Percentiles rank a stretch among this genome's conserved stretches.
Evolutionary conservation across 2,113 vertebrate genomes (phyloP).

Genomic region (Pao palembangensis): DNA sequence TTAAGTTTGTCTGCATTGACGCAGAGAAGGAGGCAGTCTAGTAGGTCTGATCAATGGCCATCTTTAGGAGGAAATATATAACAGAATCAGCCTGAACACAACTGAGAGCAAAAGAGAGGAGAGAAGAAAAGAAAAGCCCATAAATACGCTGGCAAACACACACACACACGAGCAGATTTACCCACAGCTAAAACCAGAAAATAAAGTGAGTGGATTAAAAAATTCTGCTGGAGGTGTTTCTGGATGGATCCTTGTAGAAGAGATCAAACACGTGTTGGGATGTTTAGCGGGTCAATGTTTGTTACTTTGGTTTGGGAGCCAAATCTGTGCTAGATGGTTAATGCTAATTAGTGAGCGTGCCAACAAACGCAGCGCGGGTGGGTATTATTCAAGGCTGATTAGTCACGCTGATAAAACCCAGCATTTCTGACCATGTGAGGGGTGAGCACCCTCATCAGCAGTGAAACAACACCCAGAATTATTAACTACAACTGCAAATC

Average conservation of each 20-base stretch:
- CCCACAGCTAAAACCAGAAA: background rate
- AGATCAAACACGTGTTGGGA: background rate
- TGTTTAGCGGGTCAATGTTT: background rate
- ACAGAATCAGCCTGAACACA: background rate
- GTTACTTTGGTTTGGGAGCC: background rate
- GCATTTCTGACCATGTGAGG: too few relatives aligned
- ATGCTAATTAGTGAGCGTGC: background rate
- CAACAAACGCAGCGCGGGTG: background rate
- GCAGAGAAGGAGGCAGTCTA: background rate
- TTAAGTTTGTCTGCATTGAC: constrained; percentile 6
- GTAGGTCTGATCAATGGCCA: constrained; percentile 25
- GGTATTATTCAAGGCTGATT: too few relatives aligned
- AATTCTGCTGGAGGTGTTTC: constrained; percentile 21
- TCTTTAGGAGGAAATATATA: background rate
- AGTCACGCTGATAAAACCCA: too few relatives aligned
- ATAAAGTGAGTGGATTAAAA: constrained; percentile 11
- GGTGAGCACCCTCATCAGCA: too few relatives aligned
- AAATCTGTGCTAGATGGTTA: background rate
- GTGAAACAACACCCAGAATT: too few relatives aligned
- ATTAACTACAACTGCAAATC: too few relatives aligned
- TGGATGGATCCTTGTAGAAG: constrained; percentile 10
- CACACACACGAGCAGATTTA: background rate
- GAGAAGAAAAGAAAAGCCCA: background rate
- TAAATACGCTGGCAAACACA: background rate
- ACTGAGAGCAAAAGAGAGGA: background rate